phyloP scores from a whole-genome alignment of 2,888 invertebrate genomes.

The Cremastinae sp. region DNA sequence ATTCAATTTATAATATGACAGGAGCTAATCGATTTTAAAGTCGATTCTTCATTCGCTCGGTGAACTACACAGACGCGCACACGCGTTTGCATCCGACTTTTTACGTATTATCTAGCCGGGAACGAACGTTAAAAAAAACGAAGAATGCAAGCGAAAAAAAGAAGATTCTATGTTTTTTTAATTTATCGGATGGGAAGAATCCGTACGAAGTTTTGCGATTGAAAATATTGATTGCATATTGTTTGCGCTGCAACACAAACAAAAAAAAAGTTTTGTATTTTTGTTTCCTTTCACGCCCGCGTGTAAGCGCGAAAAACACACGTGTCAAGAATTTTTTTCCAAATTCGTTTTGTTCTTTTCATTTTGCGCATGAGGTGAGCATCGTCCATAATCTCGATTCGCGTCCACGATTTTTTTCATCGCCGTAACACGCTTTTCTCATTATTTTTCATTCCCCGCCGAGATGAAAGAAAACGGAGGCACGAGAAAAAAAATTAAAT shows the following conservation, averaged over 20 bases:
- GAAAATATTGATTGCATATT: conserved; percentile 61
- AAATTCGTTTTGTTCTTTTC: background rate
- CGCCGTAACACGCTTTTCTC: background rate
- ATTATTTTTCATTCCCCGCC: conserved; percentile 9
- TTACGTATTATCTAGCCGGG: conserved; percentile 59
- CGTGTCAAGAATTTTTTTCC: background rate
- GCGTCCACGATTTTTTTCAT: background rate
- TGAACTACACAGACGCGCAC: conserved; percentile 57
- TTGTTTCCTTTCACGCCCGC: conserved; percentile 63
- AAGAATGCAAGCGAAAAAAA: conserved; percentile 10
- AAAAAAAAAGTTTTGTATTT: conserved; percentile 47
- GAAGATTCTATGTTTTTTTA: conserved; percentile 25
- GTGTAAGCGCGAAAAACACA: conserved; percentile 63
- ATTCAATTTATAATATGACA: conserved; percentile 79
- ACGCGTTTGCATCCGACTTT: conserved; percentile 56
- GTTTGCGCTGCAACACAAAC: conserved; percentile 50
- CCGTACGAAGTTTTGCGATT: conserved; percentile 57
- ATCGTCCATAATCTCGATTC: background rate
- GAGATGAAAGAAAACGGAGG: background rate
- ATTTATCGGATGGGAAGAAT: conserved; percentile 59
- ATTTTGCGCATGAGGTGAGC: background rate
- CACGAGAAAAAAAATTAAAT: conserved; percentile 30
- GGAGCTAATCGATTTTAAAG: conserved; percentile 78
- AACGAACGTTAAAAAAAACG: conserved; percentile 25
- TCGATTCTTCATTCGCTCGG: conserved; percentile 75